These are phyloP conservation scores for Gadopsis bispinosus DNA, from an alignment of 2,797 vertebrate species.

Conservation along the genomic window DNA sequence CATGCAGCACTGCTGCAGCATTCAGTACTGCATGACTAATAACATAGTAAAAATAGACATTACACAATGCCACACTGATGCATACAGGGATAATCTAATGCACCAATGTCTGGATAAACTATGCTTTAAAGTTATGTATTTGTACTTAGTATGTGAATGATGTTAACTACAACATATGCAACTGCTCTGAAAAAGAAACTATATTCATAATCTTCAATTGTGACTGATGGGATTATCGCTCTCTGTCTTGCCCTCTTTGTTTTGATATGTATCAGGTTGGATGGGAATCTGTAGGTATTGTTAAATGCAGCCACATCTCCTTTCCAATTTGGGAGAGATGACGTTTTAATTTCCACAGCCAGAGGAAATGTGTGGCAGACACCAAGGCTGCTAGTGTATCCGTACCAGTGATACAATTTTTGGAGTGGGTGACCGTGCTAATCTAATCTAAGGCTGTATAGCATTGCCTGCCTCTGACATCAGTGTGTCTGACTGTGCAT, in stretches of 20 bases:
- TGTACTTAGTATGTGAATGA: neutral
- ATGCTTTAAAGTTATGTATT: neutral
- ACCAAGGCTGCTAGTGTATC: constrained; percentile 51
- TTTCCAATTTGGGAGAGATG: constrained; percentile 42
- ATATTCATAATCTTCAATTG: constrained; percentile 13
- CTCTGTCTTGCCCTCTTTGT: constrained; percentile 35
- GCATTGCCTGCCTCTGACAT: constrained; percentile 39
- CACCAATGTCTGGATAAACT: neutral
- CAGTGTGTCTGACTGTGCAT: constrained; percentile 28
- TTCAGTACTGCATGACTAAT: constrained; percentile 52
- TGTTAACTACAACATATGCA: neutral
- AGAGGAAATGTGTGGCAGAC: constrained; percentile 43
- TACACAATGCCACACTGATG: constrained; percentile 23
- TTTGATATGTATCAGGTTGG: constrained; percentile 54
- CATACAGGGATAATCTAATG: neutral
- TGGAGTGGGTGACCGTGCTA: constrained; percentile 48
- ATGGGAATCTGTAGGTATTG: constrained; percentile 39
- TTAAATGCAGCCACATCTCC: constrained; percentile 36
- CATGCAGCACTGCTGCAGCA: constrained; percentile 50
- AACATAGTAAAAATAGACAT: constrained; percentile 58
- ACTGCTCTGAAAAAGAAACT: neutral
- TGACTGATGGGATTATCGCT: constrained; percentile 5
- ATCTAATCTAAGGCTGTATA: constrained; percentile 60
- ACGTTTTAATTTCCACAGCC: constrained; percentile 72
- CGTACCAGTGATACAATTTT: constrained; percentile 49